Evolutionary conservation across 1,140 invertebrate species (phyloP), one percentile per base, ranked within the genome.

Genomic region (Trinorchestia longiramus): DNA sequence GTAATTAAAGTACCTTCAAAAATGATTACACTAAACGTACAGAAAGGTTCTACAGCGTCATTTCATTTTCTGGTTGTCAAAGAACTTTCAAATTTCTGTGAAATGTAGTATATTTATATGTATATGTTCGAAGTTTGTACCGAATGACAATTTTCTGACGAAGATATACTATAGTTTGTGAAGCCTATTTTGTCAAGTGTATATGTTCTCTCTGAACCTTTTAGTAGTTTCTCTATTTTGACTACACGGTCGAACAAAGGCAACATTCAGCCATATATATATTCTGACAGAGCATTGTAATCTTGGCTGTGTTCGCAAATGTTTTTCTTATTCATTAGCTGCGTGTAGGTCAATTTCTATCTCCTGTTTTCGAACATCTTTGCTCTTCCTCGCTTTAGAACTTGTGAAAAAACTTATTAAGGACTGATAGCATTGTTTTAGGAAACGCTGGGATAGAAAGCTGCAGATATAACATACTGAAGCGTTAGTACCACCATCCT

Each of bases 401-500:
- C 44, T 77, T 6, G 92, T 8, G 43, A 45, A 43, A 45, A 94
- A 94, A 90, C 41, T 94, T 94, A 47, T 94, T 94, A 94, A 45
- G 43, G 43, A 94, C 43, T 94, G 92, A 94, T 94, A 94, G 92
- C 92, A 94, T 94, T 94, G 92, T 94, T 94, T 94, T 94, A 45
- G 44, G 43, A 40, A 94, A 47, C 44, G 92, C 23, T 45, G 91
- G 91, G 47, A 96, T 62, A 87, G 95, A 87, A 95, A 95, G 96
- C 43, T 95, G 96, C n/a, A 96, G 45, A 45, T 45, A 94, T n/a
- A 92, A 88, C 47, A 53, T 47, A 95, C 96, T 96, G 96, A 96
- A 96, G 96, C 95, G 95, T 96, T 96, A 95, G 95, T 95, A 88
- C 92, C 87, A 96, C 96, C 96, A 96, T 96, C 95, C 96, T 96